A percentile compares a stretch with the other conserved stretches of the same genome.
These are phyloP conservation scores for Melanotaenia nigrans DNA, from an alignment of 2,797 vertebrate species.

Conservation along the genomic window DNA sequence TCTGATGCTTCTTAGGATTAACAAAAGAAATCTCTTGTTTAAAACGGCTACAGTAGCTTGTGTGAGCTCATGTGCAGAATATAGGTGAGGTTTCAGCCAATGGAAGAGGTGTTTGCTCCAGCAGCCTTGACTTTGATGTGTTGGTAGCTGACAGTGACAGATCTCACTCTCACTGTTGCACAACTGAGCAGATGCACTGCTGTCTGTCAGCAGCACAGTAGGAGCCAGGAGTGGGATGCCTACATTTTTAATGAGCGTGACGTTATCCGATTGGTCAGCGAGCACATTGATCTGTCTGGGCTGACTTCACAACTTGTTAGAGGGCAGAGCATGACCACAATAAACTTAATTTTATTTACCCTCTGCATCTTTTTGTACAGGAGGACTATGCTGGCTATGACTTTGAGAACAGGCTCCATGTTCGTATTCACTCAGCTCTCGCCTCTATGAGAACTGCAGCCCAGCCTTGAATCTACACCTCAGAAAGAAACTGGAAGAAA, in stretches of 20 bases:
- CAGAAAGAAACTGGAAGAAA: slow-evolving; percentile 13
- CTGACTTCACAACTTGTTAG: slow-evolving; percentile 6
- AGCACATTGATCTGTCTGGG: slow-evolving; percentile 21
- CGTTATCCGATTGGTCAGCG: slow-evolving; percentile 12
- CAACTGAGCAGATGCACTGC: slow-evolving; percentile 19
- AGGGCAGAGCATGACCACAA: slow-evolving; percentile 3
- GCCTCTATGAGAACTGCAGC: slow-evolving; percentile 89
- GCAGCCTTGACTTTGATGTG: slow-evolving; percentile 4
- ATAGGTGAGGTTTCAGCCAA: slow-evolving; percentile 4
- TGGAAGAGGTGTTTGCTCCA: slow-evolving; percentile 4
- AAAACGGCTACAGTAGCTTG: neutral
- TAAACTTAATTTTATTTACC: neutral
- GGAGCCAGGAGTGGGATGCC: slow-evolving; percentile 4
- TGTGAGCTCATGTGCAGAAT: neutral
- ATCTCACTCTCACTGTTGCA: slow-evolving; percentile 7
- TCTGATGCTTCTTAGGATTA: neutral
- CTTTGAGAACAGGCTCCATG: slow-evolving; percentile 98
- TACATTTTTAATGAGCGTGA: slow-evolving; percentile 18
- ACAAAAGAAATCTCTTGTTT: neutral
- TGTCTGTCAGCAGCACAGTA: slow-evolving; percentile 17
- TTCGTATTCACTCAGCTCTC: slow-evolving; percentile 95
- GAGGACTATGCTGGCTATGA: slow-evolving; percentile 96
- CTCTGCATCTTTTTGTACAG: slow-evolving; percentile 72
- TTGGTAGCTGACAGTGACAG: slow-evolving; percentile 12
- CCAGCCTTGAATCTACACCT: slow-evolving; percentile 83